A percentile compares a stretch with the other conserved stretches of the same genome.
Evolutionary conservation across 2,113 vertebrate species (phyloP).

Genomic region (Spheniscus mendiculus): DNA sequence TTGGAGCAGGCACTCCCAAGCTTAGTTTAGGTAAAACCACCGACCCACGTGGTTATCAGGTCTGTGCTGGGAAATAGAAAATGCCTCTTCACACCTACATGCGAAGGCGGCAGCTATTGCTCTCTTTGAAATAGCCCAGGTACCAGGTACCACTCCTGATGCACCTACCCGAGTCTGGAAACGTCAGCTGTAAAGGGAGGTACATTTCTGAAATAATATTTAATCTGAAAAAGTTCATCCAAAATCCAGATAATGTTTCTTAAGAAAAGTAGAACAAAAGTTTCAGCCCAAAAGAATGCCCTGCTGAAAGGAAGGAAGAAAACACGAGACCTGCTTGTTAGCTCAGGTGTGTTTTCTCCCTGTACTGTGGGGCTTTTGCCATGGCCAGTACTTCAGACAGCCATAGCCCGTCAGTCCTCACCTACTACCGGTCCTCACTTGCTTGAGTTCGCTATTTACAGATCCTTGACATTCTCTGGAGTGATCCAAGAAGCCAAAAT

Average conservation of each 20-base stretch:
- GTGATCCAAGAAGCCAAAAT: slow-evolving; percentile 86
- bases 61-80: background rate
- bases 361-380: background rate
- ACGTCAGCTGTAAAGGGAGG: background rate
- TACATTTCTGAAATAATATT: background rate
- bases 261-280: background rate
- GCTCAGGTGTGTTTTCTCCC: background rate
- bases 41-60: background rate
- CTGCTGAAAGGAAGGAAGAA: background rate
- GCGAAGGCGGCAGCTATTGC: background rate
- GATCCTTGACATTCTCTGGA: slow-evolving; percentile 93
- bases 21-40: background rate
- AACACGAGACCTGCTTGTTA: background rate
- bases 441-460: slow-evolving; percentile 60
- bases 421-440: background rate
- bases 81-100: background rate
- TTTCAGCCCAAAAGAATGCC: background rate
- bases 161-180: background rate
- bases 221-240: background rate
- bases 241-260: background rate
- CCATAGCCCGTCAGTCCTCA: background rate
- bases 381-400: background rate
- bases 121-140: background rate
- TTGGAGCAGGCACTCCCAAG: background rate
- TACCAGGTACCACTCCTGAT: background rate